Conservation (phyloP, 2,797 vertebrate species). For the Petrocephalus schoutedeni region DNA sequence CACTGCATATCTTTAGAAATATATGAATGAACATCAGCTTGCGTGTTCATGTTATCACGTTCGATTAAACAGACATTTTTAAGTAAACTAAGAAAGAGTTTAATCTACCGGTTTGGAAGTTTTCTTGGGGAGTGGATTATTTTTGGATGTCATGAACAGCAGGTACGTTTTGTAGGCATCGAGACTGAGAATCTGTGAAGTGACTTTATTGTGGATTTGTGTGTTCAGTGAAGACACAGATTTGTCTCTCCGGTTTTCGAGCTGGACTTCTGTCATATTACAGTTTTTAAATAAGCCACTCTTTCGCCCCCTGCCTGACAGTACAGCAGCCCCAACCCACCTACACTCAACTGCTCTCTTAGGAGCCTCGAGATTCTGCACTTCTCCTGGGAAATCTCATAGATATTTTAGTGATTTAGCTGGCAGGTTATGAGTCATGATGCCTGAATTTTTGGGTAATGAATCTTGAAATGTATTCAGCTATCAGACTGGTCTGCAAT, state of each 20-base stretch:
- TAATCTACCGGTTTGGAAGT: not conserved
- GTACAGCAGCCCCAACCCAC: not conserved
- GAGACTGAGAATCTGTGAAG: not conserved
- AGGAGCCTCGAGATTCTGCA: not conserved
- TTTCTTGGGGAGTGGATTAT: not conserved
- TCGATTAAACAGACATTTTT: not conserved
- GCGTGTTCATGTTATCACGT: not conserved
- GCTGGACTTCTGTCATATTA: not conserved
- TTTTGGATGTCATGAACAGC: not conserved
- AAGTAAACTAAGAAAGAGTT: not conserved
- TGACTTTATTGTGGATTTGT: not conserved
- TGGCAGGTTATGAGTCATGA: not conserved
- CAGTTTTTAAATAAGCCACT: not conserved
- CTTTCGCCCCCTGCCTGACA: not conserved
- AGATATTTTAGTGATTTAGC: not conserved
- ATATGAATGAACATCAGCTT: not conserved
- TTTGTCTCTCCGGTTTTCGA: not conserved
- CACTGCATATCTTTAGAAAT: not conserved
- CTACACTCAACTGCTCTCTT: not conserved
- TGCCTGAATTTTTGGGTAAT: constrained; percentile 3
- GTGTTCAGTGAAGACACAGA: not conserved
- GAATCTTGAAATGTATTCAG: not conserved
- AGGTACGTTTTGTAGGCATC: not conserved
- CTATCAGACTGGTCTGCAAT: not conserved
- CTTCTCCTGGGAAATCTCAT: not conserved